Conservation (phyloP, 2,113 vertebrate species). For the Tragelaphus imberbis region DNA sequence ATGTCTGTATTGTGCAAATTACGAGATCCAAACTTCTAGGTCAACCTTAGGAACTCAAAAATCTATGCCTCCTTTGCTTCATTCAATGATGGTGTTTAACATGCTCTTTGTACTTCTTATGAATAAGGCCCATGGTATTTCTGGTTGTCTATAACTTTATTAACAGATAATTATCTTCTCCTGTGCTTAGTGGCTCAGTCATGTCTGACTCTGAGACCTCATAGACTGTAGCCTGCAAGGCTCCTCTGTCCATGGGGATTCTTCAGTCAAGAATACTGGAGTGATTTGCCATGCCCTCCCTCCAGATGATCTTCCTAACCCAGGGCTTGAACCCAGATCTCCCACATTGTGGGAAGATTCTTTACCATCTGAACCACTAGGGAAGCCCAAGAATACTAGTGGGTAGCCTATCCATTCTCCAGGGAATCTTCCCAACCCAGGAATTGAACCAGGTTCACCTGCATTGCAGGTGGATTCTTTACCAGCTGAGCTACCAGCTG, state of each 20-base stretch:
- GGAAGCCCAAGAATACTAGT: background rate
- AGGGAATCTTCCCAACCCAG: background rate
- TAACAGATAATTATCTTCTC: background rate
- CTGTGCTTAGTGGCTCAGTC: background rate
- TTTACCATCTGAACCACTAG: background rate
- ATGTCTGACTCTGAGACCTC: background rate
- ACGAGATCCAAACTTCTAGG: background rate
- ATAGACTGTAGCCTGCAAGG: background rate
- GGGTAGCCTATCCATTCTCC: background rate
- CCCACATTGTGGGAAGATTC: background rate
- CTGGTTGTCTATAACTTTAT: background rate
- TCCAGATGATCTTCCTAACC: background rate
- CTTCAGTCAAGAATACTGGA: background rate
- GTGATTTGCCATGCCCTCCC: background rate
- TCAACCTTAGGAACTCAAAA: background rate
- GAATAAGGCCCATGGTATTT: background rate
- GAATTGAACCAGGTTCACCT: background rate
- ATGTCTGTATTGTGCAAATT: background rate
- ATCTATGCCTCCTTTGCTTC: background rate
- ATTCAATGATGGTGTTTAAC: background rate
- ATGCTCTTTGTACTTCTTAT: background rate
- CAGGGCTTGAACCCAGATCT: background rate
- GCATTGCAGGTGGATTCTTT: background rate
- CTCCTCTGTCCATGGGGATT: background rate
- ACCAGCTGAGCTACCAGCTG: background rate